Percentiles rank a stretch among this genome's conserved stretches.
phyloP scores from a whole-genome alignment of 2,797 vertebrate species.

The Eulemur rubriventer region DNA sequence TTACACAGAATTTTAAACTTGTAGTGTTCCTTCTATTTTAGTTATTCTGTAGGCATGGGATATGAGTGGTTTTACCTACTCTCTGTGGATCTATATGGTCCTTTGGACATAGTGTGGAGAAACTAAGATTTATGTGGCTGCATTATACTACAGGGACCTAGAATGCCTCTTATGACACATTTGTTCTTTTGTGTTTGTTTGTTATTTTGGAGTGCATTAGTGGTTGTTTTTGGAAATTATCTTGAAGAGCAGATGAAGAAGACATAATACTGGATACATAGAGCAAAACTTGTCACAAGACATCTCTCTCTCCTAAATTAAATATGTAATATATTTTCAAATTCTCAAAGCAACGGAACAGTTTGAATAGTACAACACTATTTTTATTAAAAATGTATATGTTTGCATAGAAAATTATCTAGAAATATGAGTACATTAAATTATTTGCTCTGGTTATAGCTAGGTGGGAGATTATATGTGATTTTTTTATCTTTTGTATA shows the following conservation, averaged over 20 bases:
- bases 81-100: not conserved
- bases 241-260: not conserved
- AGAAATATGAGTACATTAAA: not conserved
- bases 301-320: not conserved
- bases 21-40: not conserved
- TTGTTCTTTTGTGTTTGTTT: not conserved
- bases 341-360: not conserved
- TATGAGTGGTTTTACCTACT: not conserved
- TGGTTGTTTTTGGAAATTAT: not conserved
- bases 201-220: not conserved
- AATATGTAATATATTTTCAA: not conserved
- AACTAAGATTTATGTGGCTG: not conserved
- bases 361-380: not conserved
- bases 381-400: not conserved
- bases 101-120: not conserved
- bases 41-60: not conserved
- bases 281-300: not conserved
- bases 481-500: not conserved
- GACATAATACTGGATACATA: not conserved
- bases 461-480: not conserved
- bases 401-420: not conserved
- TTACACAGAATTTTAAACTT: not conserved
- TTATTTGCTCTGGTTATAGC: not conserved
- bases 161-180: not conserved
- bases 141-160: not conserved